Evolutionary conservation across 2,888 invertebrate genomes (phyloP), one percentile per base, ranked within the genome.

Genomic region (Rhagonycha fulva): DNA sequence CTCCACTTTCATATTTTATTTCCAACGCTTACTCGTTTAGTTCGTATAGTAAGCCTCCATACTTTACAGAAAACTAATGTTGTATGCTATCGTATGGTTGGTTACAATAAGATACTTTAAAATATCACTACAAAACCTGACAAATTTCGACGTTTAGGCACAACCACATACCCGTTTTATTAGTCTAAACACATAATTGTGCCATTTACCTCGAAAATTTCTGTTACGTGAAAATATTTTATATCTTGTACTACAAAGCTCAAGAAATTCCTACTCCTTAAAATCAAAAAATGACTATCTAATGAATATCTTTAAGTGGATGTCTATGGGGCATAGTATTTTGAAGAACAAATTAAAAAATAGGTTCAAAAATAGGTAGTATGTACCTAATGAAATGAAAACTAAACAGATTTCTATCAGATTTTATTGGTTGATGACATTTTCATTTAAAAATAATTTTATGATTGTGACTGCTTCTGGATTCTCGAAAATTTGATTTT

Each of bases 1-100:
- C 62, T 81, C 82, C 68, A 79, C 78, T 82, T 84, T 84, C 47
- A 47, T 7, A 9, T 47, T n/a, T 47, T 47, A n/a, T 47, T 47
- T n/a, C n/a, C 63, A 71, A 19, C 19, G 14, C 10, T 68, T 24
- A 19, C 10, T 0, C 10, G 19, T 9, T 68, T 30, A 9, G 19
- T 2, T 68, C 11, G 14, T 32, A 3, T 9, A 9, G n/a, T n/a
- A 24, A 11, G 12, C 12, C 23, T 63, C 9, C 14, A 10, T 5
- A 26, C 30, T 68, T 23, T 62, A 68, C 14, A 26, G 76, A 74
- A 76, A 76, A 67, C 47, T 74, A 14, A 67, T 71, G 24, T 14
- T 73, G 73, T 47, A 30, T 30, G 63, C 60, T 76, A 74, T 72
- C 74, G 72, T 71, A 72, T 77, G 74, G 77, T 74, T 77, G 74